Evolutionary conservation across 2,113 vertebrate species (phyloP).

Genomic region (Thamnaconus septentrionalis): DNA sequence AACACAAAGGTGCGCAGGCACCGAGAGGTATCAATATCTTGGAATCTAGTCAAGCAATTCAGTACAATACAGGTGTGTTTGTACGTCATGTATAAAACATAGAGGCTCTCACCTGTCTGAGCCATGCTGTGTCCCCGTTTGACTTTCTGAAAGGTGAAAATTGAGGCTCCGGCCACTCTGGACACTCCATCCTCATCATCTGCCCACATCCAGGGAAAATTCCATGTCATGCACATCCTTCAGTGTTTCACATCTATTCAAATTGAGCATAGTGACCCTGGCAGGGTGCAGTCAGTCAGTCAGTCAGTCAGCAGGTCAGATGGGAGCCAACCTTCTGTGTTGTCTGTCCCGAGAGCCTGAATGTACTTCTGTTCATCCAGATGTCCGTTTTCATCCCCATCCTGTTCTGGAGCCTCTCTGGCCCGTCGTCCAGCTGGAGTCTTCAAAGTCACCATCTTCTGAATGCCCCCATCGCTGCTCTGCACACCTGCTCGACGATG

Average conservation of each 20-base stretch:
- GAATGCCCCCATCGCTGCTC: conserved; percentile 64
- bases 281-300: no score
- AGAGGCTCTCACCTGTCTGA: conserved; percentile 79
- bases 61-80: neutral
- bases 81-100: neutral
- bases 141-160: conserved; percentile 88
- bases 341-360: conserved; percentile 77
- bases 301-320: no score
- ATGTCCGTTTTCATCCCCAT: conserved; percentile 70
- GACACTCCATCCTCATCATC: conserved; percentile 59
- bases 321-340: conserved; percentile 75
- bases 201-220: conserved; percentile 28
- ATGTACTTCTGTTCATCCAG: conserved; percentile 84
- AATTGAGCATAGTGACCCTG: no score
- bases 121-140: conserved; percentile 87
- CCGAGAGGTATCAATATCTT: neutral
- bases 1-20: neutral
- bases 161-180: conserved; percentile 75
- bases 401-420: conserved; percentile 43
- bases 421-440: conserved; percentile 63
- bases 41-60: neutral
- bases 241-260: no score
- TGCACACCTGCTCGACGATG: conserved; percentile 64
- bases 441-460: conserved; percentile 76
- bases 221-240: neutral